phyloP scores from a whole-genome alignment of 2,888 invertebrate species.

The Oxytorus armatus region DNA sequence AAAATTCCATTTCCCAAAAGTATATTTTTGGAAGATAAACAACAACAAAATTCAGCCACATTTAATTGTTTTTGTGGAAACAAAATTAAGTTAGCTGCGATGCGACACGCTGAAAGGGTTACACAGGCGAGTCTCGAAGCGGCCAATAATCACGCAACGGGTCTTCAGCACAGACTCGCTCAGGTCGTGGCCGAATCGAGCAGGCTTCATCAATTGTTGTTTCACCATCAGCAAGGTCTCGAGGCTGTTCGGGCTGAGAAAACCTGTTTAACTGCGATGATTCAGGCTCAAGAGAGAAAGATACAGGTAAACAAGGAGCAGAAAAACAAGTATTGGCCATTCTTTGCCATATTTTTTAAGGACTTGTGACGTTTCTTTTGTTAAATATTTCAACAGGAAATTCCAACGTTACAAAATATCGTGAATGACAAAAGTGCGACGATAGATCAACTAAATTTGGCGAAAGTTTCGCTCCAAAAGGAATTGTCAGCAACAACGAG shows the following conservation, averaged over 20 bases:
- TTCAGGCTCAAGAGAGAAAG: conserved; percentile 70
- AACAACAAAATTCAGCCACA: background rate
- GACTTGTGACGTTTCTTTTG: too few species aligned
- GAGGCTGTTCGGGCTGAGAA: conserved; percentile 84
- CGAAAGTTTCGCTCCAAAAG: conserved; percentile 66
- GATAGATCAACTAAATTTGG: conserved; percentile 70
- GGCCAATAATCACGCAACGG: conserved; percentile 85
- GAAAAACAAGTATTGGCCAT: too few species aligned
- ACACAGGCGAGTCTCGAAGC: conserved; percentile 86
- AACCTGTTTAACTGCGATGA: conserved; percentile 73
- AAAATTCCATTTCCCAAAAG: too few species aligned
- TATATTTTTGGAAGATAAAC: too few species aligned
- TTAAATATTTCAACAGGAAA: conserved; percentile 72
- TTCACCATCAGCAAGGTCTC: conserved; percentile 85
- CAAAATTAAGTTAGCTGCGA: conserved; percentile 83
- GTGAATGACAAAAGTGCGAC: conserved; percentile 75
- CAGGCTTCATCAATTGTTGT: conserved; percentile 85
- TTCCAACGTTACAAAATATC: conserved; percentile 77
- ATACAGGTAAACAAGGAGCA: conserved; percentile 62
- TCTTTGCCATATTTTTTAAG: background rate
- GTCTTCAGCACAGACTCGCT: conserved; percentile 85
- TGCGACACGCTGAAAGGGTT: conserved; percentile 85
- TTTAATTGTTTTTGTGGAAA: background rate
- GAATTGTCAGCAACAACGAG: conserved; percentile 72
- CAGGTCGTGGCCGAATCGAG: conserved; percentile 85